These are phyloP conservation scores for Macrotus californicus DNA, from an alignment of 2,113 vertebrate species.

Conservation along the genomic window DNA sequence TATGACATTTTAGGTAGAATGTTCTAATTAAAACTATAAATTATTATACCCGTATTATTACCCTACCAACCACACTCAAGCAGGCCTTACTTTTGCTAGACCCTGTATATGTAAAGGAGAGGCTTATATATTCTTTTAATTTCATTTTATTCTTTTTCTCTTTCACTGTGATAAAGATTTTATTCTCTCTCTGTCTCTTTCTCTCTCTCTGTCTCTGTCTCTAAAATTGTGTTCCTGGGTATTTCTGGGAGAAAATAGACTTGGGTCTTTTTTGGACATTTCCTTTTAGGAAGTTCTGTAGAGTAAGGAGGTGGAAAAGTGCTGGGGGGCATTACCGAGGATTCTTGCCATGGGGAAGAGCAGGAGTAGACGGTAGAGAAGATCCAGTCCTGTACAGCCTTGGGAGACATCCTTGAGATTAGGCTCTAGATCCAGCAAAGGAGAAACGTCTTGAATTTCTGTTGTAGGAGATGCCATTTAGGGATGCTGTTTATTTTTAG, in stretches of 20 bases:
- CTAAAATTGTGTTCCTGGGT: not conserved
- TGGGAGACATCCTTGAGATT: not conserved
- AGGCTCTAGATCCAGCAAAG: not conserved
- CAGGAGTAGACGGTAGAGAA: not conserved
- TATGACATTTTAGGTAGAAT: no score
- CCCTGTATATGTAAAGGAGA: not conserved
- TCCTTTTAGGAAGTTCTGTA: not conserved
- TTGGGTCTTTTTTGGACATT: not conserved
- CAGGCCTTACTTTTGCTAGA: no score
- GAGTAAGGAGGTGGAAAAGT: not conserved
- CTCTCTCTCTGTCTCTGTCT: no score
- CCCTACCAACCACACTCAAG: no score
- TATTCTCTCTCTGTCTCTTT: no score
- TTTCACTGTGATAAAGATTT: not conserved
- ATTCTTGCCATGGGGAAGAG: not conserved
- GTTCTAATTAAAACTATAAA: no score
- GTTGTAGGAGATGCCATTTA: not conserved
- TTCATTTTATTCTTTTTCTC: not conserved
- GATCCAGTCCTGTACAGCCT: not conserved
- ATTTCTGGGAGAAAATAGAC: slow-evolving; percentile 7
- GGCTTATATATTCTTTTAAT: not conserved
- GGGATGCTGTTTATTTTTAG: slow-evolving; percentile 41
- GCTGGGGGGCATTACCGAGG: not conserved
- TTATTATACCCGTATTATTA: no score
- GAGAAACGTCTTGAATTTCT: not conserved